Evolutionary conservation across 2,113 vertebrate genomes (phyloP).

Genomic region (Thamnophis sirtalis): DNA sequence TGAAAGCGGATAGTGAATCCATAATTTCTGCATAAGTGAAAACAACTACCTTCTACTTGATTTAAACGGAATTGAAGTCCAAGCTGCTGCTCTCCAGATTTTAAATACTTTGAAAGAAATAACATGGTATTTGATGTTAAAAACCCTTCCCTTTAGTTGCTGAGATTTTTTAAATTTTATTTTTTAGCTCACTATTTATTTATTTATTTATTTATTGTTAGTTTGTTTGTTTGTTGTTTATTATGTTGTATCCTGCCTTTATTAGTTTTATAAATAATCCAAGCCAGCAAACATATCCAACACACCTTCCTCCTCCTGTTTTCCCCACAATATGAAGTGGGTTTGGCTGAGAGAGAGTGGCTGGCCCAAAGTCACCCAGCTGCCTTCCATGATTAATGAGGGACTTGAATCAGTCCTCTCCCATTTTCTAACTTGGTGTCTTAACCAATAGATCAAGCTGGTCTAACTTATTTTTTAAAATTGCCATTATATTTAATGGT

Average conservation of each 20-base stretch:
- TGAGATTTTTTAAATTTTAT: neutral
- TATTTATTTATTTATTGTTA: neutral
- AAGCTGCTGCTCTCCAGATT: neutral
- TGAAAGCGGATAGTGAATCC: neutral
- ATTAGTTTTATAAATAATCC: neutral
- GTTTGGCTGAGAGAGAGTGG: neutral
- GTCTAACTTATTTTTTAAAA: neutral
- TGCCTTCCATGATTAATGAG: neutral
- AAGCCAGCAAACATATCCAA: neutral
- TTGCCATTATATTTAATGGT: too few relatives aligned
- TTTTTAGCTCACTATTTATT: neutral
- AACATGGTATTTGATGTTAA: neutral
- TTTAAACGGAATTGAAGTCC: neutral
- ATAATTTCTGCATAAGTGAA: neutral
- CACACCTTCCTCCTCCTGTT: neutral
- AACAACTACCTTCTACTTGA: neutral
- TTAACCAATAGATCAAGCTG: neutral
- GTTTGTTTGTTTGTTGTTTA: neutral
- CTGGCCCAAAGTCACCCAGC: neutral
- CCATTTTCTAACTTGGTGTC: neutral
- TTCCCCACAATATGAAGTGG: neutral
- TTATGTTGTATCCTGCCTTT: neutral
- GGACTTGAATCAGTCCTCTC: neutral
- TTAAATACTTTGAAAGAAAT: neutral
- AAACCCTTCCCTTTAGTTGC: neutral